phyloP scores from a whole-genome alignment of 1,140 invertebrate species.

The Pseudomyrmex sp. region DNA sequence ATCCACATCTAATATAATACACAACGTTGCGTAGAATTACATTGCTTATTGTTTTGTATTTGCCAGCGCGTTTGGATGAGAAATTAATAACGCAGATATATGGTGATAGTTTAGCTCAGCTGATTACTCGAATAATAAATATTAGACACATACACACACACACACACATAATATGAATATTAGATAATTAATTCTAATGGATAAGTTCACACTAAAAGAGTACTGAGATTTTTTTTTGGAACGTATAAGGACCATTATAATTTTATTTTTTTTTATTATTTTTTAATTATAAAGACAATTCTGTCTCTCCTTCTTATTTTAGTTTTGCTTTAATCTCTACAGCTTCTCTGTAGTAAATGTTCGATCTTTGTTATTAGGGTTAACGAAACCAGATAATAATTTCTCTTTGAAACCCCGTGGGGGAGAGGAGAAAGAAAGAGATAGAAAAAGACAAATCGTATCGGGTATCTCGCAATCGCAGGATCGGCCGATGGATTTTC shows the following conservation, averaged over 20 bases:
- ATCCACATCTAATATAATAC: neutral
- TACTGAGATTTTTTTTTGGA: no score
- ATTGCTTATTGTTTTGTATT: conserved; percentile 9
- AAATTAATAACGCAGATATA: neutral
- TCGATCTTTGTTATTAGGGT: neutral
- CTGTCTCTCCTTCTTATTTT: no score
- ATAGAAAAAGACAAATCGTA: neutral
- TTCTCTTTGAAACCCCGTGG: neutral
- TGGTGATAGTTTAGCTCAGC: no score
- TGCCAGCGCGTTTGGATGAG: neutral
- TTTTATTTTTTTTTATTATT: no score
- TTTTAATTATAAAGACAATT: neutral
- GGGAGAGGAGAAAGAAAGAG: no score
- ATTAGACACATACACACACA: no score
- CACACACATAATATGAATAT: no score
- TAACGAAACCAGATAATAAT: conserved; percentile 16
- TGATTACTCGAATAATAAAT: no score
- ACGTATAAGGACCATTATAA: no score
- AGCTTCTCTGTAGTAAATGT: neutral
- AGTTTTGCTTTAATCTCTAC: neutral
- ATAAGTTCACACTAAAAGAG: no score
- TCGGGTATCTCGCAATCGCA: conserved; percentile 25
- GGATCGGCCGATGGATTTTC: conserved; percentile 20
- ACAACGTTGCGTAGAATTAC: neutral
- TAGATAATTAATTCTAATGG: no score